Conservation (phyloP, 2,888 invertebrate species). For the Phytoseiulus persimilis region DNA sequence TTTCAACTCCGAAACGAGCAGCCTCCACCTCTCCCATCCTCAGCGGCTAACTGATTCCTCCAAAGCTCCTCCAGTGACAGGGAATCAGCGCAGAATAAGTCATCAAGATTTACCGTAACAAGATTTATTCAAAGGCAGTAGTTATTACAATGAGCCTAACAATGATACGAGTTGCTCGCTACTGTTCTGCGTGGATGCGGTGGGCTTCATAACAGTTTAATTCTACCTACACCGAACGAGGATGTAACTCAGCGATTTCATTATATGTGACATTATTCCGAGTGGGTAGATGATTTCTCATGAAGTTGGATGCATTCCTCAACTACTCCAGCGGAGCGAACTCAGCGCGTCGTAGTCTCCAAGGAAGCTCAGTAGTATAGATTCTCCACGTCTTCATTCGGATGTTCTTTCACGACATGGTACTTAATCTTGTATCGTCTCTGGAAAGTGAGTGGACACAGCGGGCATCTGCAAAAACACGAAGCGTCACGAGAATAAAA, state of each 20-base stretch:
- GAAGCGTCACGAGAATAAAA: not conserved
- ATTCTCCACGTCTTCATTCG: conserved; percentile 24
- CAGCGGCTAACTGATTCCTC: too few relatives aligned
- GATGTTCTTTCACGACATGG: conserved; percentile 24
- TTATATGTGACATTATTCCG: not conserved
- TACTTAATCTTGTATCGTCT: conserved; percentile 32
- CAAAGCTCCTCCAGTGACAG: too few relatives aligned
- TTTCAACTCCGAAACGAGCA: too few relatives aligned
- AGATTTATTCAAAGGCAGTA: not conserved
- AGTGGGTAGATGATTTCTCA: not conserved
- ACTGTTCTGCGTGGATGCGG: not conserved
- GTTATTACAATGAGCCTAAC: not conserved
- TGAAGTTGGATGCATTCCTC: not conserved
- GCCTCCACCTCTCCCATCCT: too few relatives aligned
- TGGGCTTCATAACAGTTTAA: not conserved
- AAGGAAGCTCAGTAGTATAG: not conserved
- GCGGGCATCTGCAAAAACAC: not conserved
- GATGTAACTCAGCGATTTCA: not conserved
- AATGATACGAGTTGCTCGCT: not conserved
- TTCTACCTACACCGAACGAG: not conserved
- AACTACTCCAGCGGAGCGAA: not conserved
- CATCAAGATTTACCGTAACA: not conserved
- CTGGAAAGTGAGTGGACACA: conserved; percentile 35
- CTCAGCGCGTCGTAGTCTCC: not conserved
- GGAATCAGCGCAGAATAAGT: not conserved